A percentile compares a stretch with the other conserved stretches of the same genome.
phyloP scores from a whole-genome alignment of 2,113 vertebrate species.

The Eulemur rufifrons region DNA sequence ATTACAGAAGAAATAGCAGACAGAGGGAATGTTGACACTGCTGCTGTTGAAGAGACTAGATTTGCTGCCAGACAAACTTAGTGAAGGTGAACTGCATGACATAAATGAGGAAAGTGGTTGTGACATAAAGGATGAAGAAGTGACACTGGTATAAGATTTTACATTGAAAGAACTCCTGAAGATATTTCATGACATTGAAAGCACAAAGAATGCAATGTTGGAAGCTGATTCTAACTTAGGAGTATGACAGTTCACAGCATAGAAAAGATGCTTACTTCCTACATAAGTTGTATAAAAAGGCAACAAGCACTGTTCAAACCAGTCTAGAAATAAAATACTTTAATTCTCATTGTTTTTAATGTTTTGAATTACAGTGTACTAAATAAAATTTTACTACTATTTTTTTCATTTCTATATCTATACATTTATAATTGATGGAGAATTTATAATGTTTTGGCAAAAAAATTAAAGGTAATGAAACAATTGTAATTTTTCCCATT shows the following conservation, averaged over 20 bases:
- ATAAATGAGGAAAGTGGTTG: neutral
- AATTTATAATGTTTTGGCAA: constrained; percentile 18
- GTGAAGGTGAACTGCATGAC: neutral
- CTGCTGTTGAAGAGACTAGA: neutral
- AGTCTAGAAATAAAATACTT: neutral
- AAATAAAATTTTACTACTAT: neutral
- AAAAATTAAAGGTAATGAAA: neutral
- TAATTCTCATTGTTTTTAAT: neutral
- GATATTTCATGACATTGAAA: neutral
- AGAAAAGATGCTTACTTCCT: neutral
- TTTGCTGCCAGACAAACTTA: neutral
- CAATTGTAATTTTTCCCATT: neutral
- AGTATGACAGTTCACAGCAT: neutral
- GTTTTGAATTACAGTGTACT: neutral
- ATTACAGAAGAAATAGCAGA: neutral
- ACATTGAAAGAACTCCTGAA: neutral
- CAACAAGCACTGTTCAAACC: neutral
- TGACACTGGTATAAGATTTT: neutral
- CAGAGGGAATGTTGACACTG: neutral
- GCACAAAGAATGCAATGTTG: neutral
- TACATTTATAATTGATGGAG: neutral
- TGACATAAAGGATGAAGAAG: neutral
- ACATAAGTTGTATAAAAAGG: neutral
- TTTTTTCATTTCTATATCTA: neutral
- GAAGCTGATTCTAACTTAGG: neutral